Percentiles rank a stretch among this genome's conserved stretches.
These are phyloP conservation scores for Buphagus erythrorhynchus DNA, from an alignment of 2,797 vertebrate genomes.

Conservation along the genomic window DNA sequence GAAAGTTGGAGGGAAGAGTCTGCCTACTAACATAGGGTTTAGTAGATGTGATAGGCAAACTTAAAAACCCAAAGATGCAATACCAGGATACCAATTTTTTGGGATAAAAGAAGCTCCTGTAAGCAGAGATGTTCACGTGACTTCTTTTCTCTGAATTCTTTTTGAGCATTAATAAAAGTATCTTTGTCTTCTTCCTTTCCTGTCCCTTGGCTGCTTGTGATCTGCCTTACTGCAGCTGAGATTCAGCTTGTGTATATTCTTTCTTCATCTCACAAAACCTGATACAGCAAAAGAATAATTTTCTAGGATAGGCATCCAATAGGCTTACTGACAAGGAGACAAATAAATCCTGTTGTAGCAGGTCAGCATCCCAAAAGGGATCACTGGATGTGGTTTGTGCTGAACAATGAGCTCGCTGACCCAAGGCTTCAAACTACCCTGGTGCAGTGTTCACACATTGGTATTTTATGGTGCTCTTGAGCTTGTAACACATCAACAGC, in stretches of 20 bases:
- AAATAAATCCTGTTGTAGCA: neutral
- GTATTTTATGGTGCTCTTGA: neutral
- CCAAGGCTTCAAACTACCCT: neutral
- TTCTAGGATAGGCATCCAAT: neutral
- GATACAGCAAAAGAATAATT: neutral
- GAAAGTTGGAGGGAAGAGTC: neutral
- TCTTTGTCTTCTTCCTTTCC: neutral
- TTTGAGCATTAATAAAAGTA: neutral
- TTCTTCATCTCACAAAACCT: neutral
- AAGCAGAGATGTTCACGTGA: neutral
- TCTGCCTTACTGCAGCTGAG: neutral
- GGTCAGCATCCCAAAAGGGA: neutral
- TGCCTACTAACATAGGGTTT: neutral
- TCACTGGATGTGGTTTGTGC: neutral
- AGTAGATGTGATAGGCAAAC: neutral
- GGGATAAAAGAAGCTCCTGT: neutral
- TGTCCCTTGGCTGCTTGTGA: neutral
- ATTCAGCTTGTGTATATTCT: neutral
- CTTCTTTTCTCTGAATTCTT: neutral
- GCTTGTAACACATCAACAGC: neutral
- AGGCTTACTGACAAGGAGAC: neutral
- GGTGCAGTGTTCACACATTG: neutral
- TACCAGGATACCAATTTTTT: neutral
- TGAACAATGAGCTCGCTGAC: neutral
- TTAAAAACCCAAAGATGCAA: neutral